Conservation (phyloP, 2,888 invertebrate species). For the Amiota communis region DNA sequence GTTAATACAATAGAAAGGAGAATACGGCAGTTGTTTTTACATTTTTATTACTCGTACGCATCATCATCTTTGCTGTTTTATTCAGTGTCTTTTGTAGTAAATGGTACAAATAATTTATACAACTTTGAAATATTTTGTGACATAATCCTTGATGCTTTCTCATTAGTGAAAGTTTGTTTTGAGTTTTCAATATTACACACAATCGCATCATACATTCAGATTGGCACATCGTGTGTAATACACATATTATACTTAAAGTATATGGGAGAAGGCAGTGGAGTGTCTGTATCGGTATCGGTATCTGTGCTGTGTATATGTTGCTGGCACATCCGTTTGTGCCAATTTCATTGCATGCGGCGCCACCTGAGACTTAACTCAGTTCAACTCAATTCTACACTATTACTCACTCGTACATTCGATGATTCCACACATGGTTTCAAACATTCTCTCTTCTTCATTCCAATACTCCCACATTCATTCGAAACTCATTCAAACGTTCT, state of each 20-base stretch:
- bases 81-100: neutral
- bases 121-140: constrained; percentile 11
- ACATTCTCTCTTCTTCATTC: no score
- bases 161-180: neutral
- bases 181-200: neutral
- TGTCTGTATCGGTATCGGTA: neutral
- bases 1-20: no score
- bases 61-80: neutral
- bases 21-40: no score
- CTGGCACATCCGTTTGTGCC: constrained; percentile 10
- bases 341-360: neutral
- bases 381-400: neutral
- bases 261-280: neutral
- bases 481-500: no score
- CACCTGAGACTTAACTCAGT: constrained; percentile 4
- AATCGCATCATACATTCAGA: neutral
- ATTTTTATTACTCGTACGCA: neutral
- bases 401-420: neutral
- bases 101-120: neutral
- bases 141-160: neutral
- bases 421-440: no score
- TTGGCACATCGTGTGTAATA: neutral
- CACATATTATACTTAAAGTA: neutral
- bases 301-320: constrained; percentile 1
- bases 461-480: no score